Percentiles rank a stretch among this genome's conserved stretches.
Evolutionary conservation across 1,140 invertebrate genomes (phyloP).

Genomic region (Achroia grisella): DNA sequence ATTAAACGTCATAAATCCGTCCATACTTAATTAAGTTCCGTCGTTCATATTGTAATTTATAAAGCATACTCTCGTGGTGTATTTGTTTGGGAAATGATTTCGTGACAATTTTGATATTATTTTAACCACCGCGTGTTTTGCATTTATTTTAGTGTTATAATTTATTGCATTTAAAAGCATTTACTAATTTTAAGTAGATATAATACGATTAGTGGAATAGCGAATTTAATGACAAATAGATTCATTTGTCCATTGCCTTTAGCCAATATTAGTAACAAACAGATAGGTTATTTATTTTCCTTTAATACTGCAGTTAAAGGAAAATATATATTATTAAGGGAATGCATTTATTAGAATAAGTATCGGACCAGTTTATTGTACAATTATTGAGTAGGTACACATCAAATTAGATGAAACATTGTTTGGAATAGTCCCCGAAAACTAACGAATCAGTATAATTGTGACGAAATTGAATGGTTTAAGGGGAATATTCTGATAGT

Average conservation of each 20-base stretch:
- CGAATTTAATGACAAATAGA: conserved; percentile 2
- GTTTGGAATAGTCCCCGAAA: conserved; percentile 63
- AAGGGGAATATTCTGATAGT: conserved; percentile 62
- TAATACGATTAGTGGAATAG: conserved; percentile 1
- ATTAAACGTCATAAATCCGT: conserved; percentile 37
- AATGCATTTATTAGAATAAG: conserved; percentile 49
- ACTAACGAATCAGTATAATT: conserved; percentile 14
- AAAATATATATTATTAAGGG: conserved; percentile 23
- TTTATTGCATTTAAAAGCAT: conserved; percentile 66
- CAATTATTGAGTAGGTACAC: conserved; percentile 23
- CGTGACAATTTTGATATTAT: conserved; percentile 21
- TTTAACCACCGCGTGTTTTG: conserved; percentile 63
- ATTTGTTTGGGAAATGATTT: conserved; percentile 21
- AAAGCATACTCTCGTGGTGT: conserved; percentile 26
- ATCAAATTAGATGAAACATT: conserved; percentile 16
- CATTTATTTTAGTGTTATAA: conserved; percentile 51
- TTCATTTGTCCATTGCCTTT: conserved; percentile 1
- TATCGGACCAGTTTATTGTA: conserved; percentile 27
- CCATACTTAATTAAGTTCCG: conserved; percentile 23
- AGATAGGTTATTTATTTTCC: conserved; percentile 6
- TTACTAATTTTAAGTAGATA: conserved; percentile 54
- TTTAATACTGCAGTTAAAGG: conserved; percentile 17
- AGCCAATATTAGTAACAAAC: neutral
- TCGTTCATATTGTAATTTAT: neutral
- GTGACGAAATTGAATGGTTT: conserved; percentile 27